Conservation (phyloP, 1,140 invertebrate genomes). For the Calephelis nemesis region DNA sequence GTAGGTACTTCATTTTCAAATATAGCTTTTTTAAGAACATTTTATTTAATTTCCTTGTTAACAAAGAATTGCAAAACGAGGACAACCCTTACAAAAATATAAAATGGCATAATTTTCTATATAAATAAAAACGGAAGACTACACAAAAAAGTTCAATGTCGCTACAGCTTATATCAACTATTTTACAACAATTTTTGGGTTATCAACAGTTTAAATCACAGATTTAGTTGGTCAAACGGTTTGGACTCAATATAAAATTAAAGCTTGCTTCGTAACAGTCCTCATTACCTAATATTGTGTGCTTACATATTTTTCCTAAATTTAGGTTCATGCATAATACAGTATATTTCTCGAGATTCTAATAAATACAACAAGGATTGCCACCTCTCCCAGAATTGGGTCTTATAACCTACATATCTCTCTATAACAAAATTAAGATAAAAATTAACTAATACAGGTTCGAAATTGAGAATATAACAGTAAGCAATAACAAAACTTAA, state of each 20-base stretch:
- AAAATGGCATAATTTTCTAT: background rate
- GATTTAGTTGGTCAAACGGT: background rate
- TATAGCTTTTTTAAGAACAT: no score
- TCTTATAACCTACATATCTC: no score
- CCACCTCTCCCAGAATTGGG: no score
- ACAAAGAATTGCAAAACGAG: no score
- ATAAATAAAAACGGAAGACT: background rate
- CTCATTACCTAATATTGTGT: slow-evolving; percentile 5
- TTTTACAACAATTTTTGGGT: slow-evolving; percentile 18
- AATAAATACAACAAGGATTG: background rate
- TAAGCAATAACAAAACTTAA: no score
- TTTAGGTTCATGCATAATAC: slow-evolving; percentile 11
- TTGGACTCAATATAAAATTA: slow-evolving; percentile 8
- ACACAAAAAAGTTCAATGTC: background rate
- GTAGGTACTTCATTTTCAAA: no score
- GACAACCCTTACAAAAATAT: no score
- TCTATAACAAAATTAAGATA: no score
- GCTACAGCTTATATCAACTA: slow-evolving; percentile 6
- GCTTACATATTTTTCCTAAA: slow-evolving; percentile 12
- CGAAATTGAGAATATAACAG: no score
- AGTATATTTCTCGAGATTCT: slow-evolving; percentile 1
- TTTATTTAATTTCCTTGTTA: no score
- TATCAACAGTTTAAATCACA: slow-evolving; percentile 17
- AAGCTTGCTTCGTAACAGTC: slow-evolving; percentile 2
- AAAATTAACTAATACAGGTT: no score